Base-by-base conservation (phyloP, 2,888 invertebrate genomes). In the Beris chalybata region DNA sequence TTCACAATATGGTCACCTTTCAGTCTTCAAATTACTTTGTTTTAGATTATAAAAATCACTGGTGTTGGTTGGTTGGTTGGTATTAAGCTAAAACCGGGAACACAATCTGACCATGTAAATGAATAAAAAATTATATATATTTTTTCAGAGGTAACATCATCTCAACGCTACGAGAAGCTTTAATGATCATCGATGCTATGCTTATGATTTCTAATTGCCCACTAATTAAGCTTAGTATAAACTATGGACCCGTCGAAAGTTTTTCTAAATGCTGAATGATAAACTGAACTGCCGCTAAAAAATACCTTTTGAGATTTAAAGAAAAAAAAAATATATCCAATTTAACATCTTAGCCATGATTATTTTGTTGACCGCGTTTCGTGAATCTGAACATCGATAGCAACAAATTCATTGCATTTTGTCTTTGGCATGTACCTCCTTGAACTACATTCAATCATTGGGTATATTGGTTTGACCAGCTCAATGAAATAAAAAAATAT, bases 81-180 rank as follows among this genome's bases (percentile, higher is more conserved):
- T 15, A 15, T 48, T 9, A 6, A 11, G 13, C 48, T 48, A 15
- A 48, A 45, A 48, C 12, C 12, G 48, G 48, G 15, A 48, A 48
- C 38, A 38, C 38, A 38, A 38, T 7, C 13, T 38, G 31, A 31
- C 9, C 12, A 32, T 50, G 44, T 64, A 53, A 50, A 64, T 43
- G 31, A 57, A 6, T 12, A 50, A 50, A n/a, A 48, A 22, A 3
- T 38, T 38, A 29, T 63, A 38, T 63, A 54, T 84, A 85, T 85
- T 85, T 86, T 90, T 89, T 84, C 92, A 93, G 93, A 93, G 85
- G 91, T 93, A 83, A 91, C 89, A 85, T 89, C 92, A 83, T 89
- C 90, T 83, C 90, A 91, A 86, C 92, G 92, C 84, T 93, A 93
- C 84, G 93, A 93, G 87, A 92, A 92, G 87, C 90, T 93, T 85